These are phyloP conservation scores for Sebastes schlegelii DNA, from an alignment of 2,113 vertebrate genomes.

Conservation along the genomic window DNA sequence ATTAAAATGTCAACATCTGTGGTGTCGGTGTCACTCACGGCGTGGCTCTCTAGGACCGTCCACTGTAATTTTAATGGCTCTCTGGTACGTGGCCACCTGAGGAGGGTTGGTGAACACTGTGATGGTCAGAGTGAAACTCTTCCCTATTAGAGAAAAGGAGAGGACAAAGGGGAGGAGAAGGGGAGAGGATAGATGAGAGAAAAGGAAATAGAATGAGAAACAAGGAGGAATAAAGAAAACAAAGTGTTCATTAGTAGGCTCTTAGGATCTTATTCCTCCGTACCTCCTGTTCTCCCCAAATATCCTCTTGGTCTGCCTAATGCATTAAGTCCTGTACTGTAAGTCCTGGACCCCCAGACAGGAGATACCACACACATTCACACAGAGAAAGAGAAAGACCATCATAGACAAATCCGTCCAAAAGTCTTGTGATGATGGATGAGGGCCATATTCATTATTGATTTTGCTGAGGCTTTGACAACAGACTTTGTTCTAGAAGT, in stretches of 20 bases:
- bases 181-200: neutral
- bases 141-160: conserved; percentile 82
- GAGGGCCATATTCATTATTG: no score
- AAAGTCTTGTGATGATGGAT: no score
- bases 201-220: neutral
- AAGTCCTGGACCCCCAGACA: conserved; percentile 2
- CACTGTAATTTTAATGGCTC: conserved; percentile 98
- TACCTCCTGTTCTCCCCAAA: neutral
- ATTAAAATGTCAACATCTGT: neutral
- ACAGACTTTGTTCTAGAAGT: no score
- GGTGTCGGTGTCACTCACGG: conserved; percentile 85
- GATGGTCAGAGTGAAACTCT: conserved; percentile 98
- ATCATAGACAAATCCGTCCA: no score
- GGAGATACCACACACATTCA: conserved; percentile 5
- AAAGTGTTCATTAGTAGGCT: neutral
- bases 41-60: conserved; percentile 96
- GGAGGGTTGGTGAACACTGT: conserved; percentile 98
- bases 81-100: conserved; percentile 97
- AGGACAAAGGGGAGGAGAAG: neutral
- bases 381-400: neutral
- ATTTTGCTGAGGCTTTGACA: no score
- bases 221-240: neutral
- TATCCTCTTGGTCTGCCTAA: conserved; percentile 28
- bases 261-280: neutral
- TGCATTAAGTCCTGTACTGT: conserved; percentile 26